Percentiles rank a stretch among this genome's conserved stretches.
These are phyloP conservation scores for Macrochelys suwanniensis DNA, from an alignment of 2,797 vertebrate genomes.

Conservation along the genomic window DNA sequence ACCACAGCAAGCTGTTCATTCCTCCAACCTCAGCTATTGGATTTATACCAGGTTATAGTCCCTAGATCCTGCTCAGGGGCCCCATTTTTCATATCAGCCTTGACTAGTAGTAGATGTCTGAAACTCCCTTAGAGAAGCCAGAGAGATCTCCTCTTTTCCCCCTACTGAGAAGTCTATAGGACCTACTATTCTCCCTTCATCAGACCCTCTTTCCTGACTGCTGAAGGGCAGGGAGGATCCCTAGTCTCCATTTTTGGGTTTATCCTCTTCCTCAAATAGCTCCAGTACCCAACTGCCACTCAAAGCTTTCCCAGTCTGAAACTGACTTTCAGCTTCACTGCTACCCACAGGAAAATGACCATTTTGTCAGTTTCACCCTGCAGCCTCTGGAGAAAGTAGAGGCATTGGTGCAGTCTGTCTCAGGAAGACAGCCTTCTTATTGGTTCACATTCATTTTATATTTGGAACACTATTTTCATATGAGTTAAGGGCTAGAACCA, in stretches of 20 bases:
- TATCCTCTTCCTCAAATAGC: not conserved
- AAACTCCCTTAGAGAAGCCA: not conserved
- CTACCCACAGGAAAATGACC: not conserved
- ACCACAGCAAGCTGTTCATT: rapidly evolving
- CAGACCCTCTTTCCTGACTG: not conserved
- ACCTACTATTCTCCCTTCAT: not conserved
- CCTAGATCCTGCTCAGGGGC: not conserved
- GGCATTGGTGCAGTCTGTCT: not conserved
- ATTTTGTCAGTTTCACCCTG: not conserved
- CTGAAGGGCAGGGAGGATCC: not conserved
- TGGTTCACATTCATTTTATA: too few relatives aligned
- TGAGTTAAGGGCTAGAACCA: not conserved
- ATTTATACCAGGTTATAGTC: not conserved
- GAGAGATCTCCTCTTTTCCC: not conserved
- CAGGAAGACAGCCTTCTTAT: not conserved
- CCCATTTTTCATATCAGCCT: not conserved
- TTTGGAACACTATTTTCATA: not conserved
- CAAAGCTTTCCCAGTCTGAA: not conserved
- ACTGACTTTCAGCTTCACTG: not conserved
- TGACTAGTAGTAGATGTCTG: not conserved
- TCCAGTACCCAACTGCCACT: not conserved
- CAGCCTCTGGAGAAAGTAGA: not conserved
- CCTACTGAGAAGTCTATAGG: not conserved
- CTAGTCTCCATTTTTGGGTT: not conserved
- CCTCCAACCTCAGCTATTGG: not conserved